Evolutionary conservation across 2,888 invertebrate genomes (phyloP), one percentile per base, ranked within the genome.

Genomic region (Pollenia labialis): DNA sequence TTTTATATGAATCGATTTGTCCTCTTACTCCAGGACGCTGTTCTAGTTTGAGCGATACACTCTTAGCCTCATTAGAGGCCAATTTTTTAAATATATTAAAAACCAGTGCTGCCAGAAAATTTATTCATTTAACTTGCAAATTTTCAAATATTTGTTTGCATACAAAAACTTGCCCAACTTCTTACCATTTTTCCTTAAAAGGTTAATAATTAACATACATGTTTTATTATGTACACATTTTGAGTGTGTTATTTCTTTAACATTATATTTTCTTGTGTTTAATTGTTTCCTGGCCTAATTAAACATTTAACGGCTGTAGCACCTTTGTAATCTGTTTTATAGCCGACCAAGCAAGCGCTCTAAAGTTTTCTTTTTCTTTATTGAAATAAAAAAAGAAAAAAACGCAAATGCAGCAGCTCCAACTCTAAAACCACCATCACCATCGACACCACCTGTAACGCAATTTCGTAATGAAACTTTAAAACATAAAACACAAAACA

Each of bases 281-380:
- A 89, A 88, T 87, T 87, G 82, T 68, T 88, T 88, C 88, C 88
- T 87, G 85, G 86, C 85, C 86, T 80, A 88, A 88, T 88, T 88
- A 87, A 84, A 85, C 66, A 75, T 42, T 76, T 80, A 76, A 84
- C 87, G 76, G 81, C 81, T 66, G 60, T 87, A 72, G 81, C 87
- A 81, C 81, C 87, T 87, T 81, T 76, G 23, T 50, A 66, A 80
- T 23, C 23, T 52, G 40, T 77, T 56, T 77, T 42, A 40, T 11
- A 32, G n/a, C 32, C 69, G 48, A 50, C 10, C 16, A 14, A 48
- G 1, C 2, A 54, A 44, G n/a, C 75, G 56, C 72, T 74, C 23
- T 16, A 16, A 64, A 76, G 52, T 18, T 23, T 44, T 79, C 32
- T 44, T 10, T 32, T 32, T 32, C 32, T 32, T 44, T 10, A 54